Evolutionary conservation across 2,888 invertebrate species (phyloP).

Genomic region (Sarcophaga subvicina): DNA sequence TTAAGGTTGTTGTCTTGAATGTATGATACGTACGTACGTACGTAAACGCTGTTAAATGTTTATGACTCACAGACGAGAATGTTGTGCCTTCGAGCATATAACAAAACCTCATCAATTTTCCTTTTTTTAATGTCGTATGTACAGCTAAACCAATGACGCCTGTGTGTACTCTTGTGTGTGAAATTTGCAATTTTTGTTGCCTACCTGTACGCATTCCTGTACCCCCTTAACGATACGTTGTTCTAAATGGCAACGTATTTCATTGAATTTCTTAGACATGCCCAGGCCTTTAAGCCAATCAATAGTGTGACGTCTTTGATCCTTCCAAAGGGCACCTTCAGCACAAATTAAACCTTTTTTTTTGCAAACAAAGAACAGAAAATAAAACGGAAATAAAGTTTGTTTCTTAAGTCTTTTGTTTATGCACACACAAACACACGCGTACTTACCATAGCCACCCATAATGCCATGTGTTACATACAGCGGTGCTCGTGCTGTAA

Average conservation of each 20-base stretch:
- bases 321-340: conserved; percentile 91
- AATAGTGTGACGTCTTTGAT: conserved; percentile 89
- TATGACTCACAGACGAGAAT: conserved; percentile 48
- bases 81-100: neutral
- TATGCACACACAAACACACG: neutral
- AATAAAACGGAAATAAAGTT: conserved; percentile 60
- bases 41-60: conserved; percentile 11
- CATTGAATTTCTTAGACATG: conserved; percentile 85
- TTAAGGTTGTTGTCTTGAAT: neutral
- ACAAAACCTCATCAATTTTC: conserved; percentile 32
- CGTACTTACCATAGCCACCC: conserved; percentile 89
- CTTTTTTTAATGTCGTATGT: neutral
- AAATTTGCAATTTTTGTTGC: conserved; percentile 28
- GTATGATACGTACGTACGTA: neutral
- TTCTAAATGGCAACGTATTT: conserved; percentile 85
- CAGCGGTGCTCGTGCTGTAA: conserved; percentile 89
- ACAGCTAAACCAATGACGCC: neutral
- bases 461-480: conserved; percentile 93
- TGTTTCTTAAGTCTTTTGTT: conserved; percentile 71
- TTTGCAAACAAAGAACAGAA: neutral
- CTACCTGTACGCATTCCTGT: conserved; percentile 84
- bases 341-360: conserved; percentile 90
- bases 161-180: neutral
- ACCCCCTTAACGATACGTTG: conserved; percentile 85
- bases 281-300: conserved; percentile 89